Evolutionary conservation across 2,888 invertebrate species (phyloP).

Genomic region (Mactromeris polynyma): DNA sequence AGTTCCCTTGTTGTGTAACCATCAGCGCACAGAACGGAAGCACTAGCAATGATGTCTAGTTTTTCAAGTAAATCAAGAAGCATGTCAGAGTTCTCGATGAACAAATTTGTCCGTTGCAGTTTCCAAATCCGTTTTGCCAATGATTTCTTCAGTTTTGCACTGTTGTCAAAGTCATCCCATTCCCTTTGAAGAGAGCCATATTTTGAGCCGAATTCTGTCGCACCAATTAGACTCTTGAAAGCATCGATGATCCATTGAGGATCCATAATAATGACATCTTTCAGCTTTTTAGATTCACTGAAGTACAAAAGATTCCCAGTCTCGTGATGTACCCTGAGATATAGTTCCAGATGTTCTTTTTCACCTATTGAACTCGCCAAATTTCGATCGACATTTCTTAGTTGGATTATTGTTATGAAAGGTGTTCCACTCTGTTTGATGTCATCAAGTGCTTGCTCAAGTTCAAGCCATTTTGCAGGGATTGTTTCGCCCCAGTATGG

Average conservation of each 20-base stretch:
- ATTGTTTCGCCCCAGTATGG: conserved; percentile 59
- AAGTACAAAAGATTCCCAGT: conserved; percentile 53
- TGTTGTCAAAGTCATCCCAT: conserved; percentile 51
- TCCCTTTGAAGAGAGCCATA: conserved; percentile 44
- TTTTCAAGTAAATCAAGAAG: conserved; percentile 57
- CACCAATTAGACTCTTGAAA: conserved; percentile 53
- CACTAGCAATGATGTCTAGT: conserved; percentile 57
- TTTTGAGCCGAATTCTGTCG: conserved; percentile 51
- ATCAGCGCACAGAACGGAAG: conserved; percentile 39
- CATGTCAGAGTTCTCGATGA: conserved; percentile 54
- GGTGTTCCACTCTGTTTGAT: conserved; percentile 30
- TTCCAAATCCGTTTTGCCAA: conserved; percentile 56
- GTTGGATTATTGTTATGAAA: conserved; percentile 39
- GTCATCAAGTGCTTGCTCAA: conserved; percentile 62
- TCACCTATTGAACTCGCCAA: conserved; percentile 54
- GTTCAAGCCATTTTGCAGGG: conserved; percentile 62
- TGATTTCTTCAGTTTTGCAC: conserved; percentile 40
- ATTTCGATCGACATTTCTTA: conserved; percentile 34
- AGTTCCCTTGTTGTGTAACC: conserved; percentile 21
- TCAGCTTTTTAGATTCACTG: conserved; percentile 33
- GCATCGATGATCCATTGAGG: conserved; percentile 66
- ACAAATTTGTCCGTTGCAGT: conserved; percentile 32
- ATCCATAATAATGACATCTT: conserved; percentile 48
- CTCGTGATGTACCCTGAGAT: conserved; percentile 52
- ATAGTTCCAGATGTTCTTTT: conserved; percentile 49